A percentile compares a stretch with the other conserved stretches of the same genome.
Evolutionary conservation across 2,888 invertebrate genomes (phyloP).

Genomic region (Hyposoter dolosus): DNA sequence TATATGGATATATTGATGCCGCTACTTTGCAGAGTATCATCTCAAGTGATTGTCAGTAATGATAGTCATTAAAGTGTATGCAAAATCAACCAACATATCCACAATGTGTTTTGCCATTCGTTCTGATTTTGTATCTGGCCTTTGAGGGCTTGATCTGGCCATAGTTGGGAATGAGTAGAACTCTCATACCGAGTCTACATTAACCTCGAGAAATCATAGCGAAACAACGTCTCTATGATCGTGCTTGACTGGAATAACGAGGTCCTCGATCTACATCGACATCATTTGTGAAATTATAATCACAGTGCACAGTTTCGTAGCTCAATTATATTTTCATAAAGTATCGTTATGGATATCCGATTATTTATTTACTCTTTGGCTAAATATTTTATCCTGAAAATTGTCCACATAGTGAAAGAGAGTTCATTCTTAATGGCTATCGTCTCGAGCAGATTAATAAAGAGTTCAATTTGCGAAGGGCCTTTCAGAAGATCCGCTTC

Average conservation of each 20-base stretch:
- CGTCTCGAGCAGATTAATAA: slow-evolving; percentile 55
- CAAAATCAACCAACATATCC: slow-evolving; percentile 57
- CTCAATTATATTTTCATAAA: neutral
- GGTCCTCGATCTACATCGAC: neutral
- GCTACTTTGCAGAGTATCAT: slow-evolving; percentile 54
- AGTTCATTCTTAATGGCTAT: slow-evolving; percentile 30
- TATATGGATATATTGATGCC: slow-evolving; percentile 43
- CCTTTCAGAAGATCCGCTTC: slow-evolving; percentile 44
- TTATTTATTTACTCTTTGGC: neutral
- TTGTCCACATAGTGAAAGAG: slow-evolving; percentile 1
- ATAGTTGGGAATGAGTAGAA: slow-evolving; percentile 24
- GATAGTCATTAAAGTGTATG: slow-evolving; percentile 62
- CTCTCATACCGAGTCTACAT: neutral
- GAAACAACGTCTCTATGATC: neutral
- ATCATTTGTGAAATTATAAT: neutral
- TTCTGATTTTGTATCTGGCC: slow-evolving; percentile 29
- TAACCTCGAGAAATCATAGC: neutral
- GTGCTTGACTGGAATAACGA: slow-evolving; percentile 18
- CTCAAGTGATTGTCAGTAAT: slow-evolving; percentile 63
- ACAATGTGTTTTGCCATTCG: slow-evolving; percentile 25
- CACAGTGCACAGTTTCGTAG: neutral
- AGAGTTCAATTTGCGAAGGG: slow-evolving; percentile 56
- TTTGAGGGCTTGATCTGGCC: slow-evolving; percentile 42
- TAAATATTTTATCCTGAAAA: neutral
- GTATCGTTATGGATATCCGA: neutral